Base-by-base conservation (phyloP, 2,113 vertebrate genomes). In the Oceanodroma tethys region DNA sequence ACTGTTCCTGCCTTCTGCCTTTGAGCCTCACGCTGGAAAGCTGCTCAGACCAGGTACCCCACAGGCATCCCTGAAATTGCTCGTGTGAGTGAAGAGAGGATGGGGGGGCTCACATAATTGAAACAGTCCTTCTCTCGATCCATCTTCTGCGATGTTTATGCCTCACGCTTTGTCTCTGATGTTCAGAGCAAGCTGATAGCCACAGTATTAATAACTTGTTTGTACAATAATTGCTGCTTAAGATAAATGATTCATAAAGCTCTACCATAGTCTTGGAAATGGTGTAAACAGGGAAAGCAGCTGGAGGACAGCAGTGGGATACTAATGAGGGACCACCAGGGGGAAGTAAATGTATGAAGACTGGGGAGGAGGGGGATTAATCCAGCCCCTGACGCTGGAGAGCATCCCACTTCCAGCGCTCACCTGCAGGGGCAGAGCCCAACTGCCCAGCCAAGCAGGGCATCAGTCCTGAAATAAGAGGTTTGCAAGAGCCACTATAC, bases 211-310 rank as follows among this genome's bases (percentile, higher is more conserved):
- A 74, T 89, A 85, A 75, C 56, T 93, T 75, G 83, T 94, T 93
- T 89, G 86, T 36, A 68, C 66, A 63, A 48, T 91, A 95, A 93
- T 94, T 96, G 91, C 94, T 91, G 81, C 95, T 87, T 65, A 85
- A 82, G 91, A 96, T 95, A 97, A 96, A 97, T 97, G 93, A 96
- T 96, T 96, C 86, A 95, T 95, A 36, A 96, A 94, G 91, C 95
- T 84, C 86, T 47, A 38, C 60, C n/a, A 27, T 1, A 25, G 56
- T 14, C 87, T 52, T 81, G 62, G 68, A 85, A 84, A 79, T 25
- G 81, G 76, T 59, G 56, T 66, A 78, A 96, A 84, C 65, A 89
- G 65, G 84, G 84, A 79, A 75, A 96, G 93, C 91, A 96, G 91
- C 84, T 94, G 95, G 94, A 95, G 84, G 84, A 92, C 75, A 95